phyloP scores from a whole-genome alignment of 2,797 vertebrate genomes.

The Scarus forsteni region DNA sequence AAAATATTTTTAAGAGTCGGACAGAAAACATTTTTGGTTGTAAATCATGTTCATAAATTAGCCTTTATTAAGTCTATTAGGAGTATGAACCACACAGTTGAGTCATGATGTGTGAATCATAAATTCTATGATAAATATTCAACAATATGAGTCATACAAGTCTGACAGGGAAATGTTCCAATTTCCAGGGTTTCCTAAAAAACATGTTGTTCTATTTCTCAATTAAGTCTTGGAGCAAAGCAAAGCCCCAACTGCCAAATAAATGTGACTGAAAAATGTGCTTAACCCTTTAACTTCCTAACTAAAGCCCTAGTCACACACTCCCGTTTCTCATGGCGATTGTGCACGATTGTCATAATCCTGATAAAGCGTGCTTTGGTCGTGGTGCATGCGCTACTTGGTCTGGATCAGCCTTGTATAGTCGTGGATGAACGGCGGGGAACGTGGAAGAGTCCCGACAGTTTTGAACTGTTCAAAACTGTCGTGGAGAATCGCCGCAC shows the following conservation, averaged over 20 bases:
- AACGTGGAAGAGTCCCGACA: too few relatives aligned
- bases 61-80: neutral
- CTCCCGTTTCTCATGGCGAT: too few relatives aligned
- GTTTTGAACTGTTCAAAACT: too few relatives aligned
- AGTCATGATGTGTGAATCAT: slow-evolving; percentile 18
- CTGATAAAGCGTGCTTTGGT: too few relatives aligned
- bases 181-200: slow-evolving; percentile 1
- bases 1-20: neutral
- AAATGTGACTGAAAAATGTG: neutral
- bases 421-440: too few relatives aligned
- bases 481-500: too few relatives aligned
- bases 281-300: too few relatives aligned
- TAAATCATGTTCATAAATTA: slow-evolving; percentile 2
- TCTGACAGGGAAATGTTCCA: slow-evolving; percentile 12
- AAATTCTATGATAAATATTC: neutral
- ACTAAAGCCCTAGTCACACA: too few relatives aligned
- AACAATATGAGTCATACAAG: slow-evolving; percentile 7
- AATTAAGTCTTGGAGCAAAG: slow-evolving; percentile 1
- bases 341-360: too few relatives aligned
- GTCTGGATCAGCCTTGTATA: too few relatives aligned
- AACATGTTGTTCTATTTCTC: neutral
- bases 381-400: too few relatives aligned
- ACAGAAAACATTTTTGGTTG: neutral
- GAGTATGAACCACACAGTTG: neutral
- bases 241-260: neutral